These are phyloP conservation scores for Polyommatus iphigenia DNA, from an alignment of 2,888 invertebrate genomes.

Conservation along the genomic window DNA sequence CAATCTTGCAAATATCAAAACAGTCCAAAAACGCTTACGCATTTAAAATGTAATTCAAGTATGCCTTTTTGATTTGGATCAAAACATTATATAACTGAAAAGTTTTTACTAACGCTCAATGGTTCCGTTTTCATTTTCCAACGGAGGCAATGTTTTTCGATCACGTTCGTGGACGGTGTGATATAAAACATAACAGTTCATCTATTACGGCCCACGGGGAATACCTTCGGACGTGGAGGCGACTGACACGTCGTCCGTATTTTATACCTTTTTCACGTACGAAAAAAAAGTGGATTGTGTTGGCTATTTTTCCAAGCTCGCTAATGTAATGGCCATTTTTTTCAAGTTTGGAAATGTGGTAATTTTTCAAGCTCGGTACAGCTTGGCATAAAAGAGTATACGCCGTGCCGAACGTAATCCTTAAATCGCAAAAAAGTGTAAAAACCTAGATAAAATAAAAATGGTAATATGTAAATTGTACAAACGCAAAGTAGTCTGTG, in stretches of 20 bases:
- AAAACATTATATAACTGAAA: too few species aligned
- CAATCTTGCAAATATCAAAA: too few species aligned
- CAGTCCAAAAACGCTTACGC: too few species aligned
- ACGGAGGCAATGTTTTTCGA: neutral
- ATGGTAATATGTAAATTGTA: too few species aligned
- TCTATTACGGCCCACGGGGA: neutral
- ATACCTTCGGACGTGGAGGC: neutral
- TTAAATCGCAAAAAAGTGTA: neutral
- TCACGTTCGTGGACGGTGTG: neutral
- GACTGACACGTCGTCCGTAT: neutral
- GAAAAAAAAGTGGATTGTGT: neutral
- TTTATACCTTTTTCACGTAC: conserved; percentile 1
- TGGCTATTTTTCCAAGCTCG: neutral
- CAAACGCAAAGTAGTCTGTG: too few species aligned
- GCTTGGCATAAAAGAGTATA: neutral
- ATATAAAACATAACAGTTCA: conserved; percentile 6
- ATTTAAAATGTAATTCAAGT: too few species aligned
- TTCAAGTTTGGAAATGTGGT: neutral
- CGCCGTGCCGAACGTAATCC: too few species aligned
- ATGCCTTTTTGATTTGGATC: too few species aligned
- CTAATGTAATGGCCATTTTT: neutral
- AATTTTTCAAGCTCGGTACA: conserved; percentile 44
- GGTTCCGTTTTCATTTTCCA: neutral
- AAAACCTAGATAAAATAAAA: neutral
- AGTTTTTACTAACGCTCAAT: too few species aligned